Conservation (phyloP, 1,140 invertebrate genomes). For the Batillaria attramentaria region DNA sequence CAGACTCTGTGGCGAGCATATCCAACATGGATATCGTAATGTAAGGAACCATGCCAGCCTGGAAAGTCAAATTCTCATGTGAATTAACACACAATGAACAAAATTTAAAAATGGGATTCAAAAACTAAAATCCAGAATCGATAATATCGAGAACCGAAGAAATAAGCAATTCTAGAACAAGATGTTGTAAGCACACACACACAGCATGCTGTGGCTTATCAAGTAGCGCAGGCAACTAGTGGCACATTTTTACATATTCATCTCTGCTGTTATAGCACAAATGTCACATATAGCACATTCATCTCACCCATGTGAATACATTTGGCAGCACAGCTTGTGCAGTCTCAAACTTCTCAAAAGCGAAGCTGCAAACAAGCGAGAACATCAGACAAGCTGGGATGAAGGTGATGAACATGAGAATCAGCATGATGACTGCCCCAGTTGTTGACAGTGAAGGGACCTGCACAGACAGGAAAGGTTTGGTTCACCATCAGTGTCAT, state of each 20-base stretch:
- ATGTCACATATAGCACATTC: neutral
- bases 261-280: no score
- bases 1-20: conserved; percentile 38
- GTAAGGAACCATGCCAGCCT: conserved; percentile 81
- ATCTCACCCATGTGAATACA: conserved; percentile 63
- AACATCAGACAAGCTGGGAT: conserved; percentile 83
- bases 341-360: conserved; percentile 87
- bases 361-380: conserved; percentile 83
- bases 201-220: no score
- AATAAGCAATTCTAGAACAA: neutral
- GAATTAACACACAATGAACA: no score
- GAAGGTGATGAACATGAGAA: conserved; percentile 80
- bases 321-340: conserved; percentile 75
- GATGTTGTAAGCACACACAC: neutral
- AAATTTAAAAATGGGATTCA: no score
- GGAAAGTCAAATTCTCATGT: no score
- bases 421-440: conserved; percentile 80
- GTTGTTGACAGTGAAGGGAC: conserved; percentile 72
- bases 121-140: no score
- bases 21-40: conserved; percentile 76
- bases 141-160: no score
- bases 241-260: no score
- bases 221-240: no score
- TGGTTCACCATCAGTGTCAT: neutral
- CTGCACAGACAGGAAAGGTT: conserved; percentile 47